Base-by-base conservation (phyloP, 2,888 invertebrate species). In the Micropterix aruncella region DNA sequence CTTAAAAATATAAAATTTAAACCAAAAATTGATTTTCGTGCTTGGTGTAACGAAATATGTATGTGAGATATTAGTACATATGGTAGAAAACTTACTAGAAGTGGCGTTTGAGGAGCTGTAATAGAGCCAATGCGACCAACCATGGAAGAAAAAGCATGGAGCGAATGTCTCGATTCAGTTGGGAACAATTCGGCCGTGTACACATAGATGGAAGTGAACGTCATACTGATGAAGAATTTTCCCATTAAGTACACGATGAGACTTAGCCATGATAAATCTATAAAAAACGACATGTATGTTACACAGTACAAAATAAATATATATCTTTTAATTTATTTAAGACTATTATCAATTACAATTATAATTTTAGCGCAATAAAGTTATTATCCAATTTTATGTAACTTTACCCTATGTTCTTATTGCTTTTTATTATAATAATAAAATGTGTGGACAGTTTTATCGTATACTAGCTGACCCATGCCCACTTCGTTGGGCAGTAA, bases 161-260 rank as follows among this genome's bases (percentile, higher is more conserved):
- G 51, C 17, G 62, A 60, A 48, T 61, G 60, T 37, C 62, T 54
- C 17, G 60, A 51, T 18, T 54, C 56, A 14, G 62, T 62, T 4
- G 62, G 62, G 47, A 62, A 62, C 50, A 62, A 52, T 50, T 62
- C 62, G 12, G 61, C 53, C 3, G 62, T 61, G 50, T 59, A 61
- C 44, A 62, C 53, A 51, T 62, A 62, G 44, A 59, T 52, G 14
- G 59, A 54, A 9, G 56, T 54, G 47, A 62, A 61, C 5, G 62
- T 56, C 48, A 57, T 54, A 7, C 61, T 59, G 43, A 62, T 61
- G 45, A 57, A 60, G 45, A 57, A 56, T 50, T 62, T 62, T 1
- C 62, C 61, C 14, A 55, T 53, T 49, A 62, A 50, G 48, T 57
- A 62, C 16, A 59, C 42, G n/a, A 57, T 37, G 44, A 61, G 46